These are phyloP conservation scores for Electrophaes corylata DNA, from an alignment of 2,888 invertebrate genomes.

Conservation along the genomic window DNA sequence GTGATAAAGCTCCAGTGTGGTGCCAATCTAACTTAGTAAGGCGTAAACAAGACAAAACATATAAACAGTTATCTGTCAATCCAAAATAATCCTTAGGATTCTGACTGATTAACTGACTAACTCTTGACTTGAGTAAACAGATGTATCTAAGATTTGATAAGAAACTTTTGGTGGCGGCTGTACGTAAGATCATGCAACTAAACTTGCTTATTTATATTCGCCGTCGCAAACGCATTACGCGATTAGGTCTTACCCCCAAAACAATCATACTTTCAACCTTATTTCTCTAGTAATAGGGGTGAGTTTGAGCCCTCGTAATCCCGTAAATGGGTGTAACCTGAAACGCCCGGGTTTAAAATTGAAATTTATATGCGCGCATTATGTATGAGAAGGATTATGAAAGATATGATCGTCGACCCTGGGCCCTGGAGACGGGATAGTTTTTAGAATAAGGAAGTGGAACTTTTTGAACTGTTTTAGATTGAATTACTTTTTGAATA, in stretches of 20 bases:
- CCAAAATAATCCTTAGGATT: too few species aligned
- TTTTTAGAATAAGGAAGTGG: slow-evolving; percentile 34
- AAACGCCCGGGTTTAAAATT: slow-evolving; percentile 79
- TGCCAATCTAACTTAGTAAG: too few species aligned
- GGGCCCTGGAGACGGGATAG: slow-evolving; percentile 48
- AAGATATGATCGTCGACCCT: slow-evolving; percentile 45
- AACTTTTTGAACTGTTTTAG: slow-evolving; percentile 2
- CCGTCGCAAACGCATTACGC: slow-evolving; percentile 66
- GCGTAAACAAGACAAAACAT: too few species aligned
- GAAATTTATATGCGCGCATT: slow-evolving; percentile 83
- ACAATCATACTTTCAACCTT: slow-evolving; percentile 32
- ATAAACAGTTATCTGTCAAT: too few species aligned
- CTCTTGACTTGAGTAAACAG: not conserved
- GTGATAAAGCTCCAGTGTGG: too few species aligned
- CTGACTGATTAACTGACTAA: too few species aligned
- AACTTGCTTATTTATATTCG: slow-evolving; percentile 63
- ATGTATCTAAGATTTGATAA: not conserved
- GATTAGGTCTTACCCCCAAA: slow-evolving; percentile 52
- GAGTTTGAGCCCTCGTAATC: slow-evolving; percentile 58
- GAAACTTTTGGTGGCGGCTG: slow-evolving; percentile 26
- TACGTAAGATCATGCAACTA: slow-evolving; percentile 41
- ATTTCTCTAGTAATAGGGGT: slow-evolving; percentile 9
- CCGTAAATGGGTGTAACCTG: slow-evolving; percentile 80
- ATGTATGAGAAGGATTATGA: slow-evolving; percentile 75
- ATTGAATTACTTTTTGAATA: not conserved